Base-by-base conservation (phyloP, 2,113 vertebrate species). In the Oryzias melastigma region DNA sequence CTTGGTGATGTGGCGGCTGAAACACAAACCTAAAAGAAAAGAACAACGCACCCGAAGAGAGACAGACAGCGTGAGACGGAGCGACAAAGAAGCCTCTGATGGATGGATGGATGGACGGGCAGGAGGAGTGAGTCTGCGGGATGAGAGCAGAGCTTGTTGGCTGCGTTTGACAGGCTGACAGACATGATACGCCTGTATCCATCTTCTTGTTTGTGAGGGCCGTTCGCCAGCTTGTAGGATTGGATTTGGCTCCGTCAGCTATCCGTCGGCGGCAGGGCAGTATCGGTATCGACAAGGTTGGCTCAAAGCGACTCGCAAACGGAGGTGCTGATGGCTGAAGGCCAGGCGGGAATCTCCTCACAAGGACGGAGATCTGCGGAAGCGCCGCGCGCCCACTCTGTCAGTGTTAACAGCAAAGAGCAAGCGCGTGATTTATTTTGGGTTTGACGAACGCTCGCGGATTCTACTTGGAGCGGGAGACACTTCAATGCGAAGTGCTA, bases 91-190 rank as follows among this genome's bases (percentile, higher is more conserved):
- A 68, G 69, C 44, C 52, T 35, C 55, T 75, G 78, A 70, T 18
- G 70, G 87, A 85, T 77, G 78, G 78, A 70, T 18, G 70, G 87
- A 85, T 77, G 78, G 84, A 82, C 70, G 63, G 52, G 67, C 58
- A 68, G 72, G 71, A 52, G 19, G 41, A 75, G 65, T 73, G 35
- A 52, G 67, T 65, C 45, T 72, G 75, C 78, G 48, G 56, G 80
- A 64, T 49, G 35, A 66, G 74, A 71, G 54, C 75, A 73, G 75
- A 59, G 64, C 45, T 45, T 3, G 14, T 29, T 50, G 20, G 17
- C 57, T 3, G 61, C 61, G 7, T 35, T 71, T 82, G 85, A 85
- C 85, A 80, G 47, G 69, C 67, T 80, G 81, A 84, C 77, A 80
- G 80, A 58, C 20, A 73, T 71, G 77, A 78, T 78, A 78, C 43